Evolutionary conservation across 2,113 vertebrate species (phyloP).

Genomic region (Misgurnus anguillicaudatus): DNA sequence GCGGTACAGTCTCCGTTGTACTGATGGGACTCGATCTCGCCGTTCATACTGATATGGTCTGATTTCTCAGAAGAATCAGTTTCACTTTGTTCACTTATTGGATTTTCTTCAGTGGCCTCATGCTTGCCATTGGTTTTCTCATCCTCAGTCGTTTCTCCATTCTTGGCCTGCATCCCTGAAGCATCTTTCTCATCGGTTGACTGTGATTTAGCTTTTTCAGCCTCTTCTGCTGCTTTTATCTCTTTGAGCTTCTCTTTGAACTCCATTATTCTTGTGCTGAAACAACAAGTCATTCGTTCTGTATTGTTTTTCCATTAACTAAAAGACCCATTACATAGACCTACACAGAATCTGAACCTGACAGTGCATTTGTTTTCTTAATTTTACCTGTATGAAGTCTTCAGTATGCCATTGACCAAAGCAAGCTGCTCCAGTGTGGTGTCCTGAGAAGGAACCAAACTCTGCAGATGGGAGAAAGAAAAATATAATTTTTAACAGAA

Average conservation of each 20-base stretch:
- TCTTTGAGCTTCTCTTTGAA: conserved; percentile 72
- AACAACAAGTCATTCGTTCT: conserved; percentile 17
- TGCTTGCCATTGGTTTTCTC: conserved; percentile 47
- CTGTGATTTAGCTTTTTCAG: conserved; percentile 57
- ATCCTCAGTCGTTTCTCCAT: conserved; percentile 54
- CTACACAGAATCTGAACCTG: no score
- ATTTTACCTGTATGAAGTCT: conserved; percentile 69
- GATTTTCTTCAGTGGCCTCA: conserved; percentile 28
- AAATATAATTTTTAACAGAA: neutral
- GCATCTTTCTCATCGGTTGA: neutral
- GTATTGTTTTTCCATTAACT: neutral
- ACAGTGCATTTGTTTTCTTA: no score
- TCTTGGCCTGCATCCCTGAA: conserved; percentile 30
- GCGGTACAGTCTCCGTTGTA: conserved; percentile 32
- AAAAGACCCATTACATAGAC: no score
- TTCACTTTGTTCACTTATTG: conserved; percentile 37
- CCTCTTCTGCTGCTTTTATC: conserved; percentile 62
- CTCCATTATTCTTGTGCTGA: conserved; percentile 67
- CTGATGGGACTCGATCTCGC: conserved; percentile 33
- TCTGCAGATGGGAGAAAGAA: conserved; percentile 47
- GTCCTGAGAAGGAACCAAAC: conserved; percentile 67
- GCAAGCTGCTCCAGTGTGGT: conserved; percentile 76
- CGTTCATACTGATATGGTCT: conserved; percentile 38
- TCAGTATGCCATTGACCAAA: conserved; percentile 74
- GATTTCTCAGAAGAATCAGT: conserved; percentile 21